Conservation (phyloP, 2,797 vertebrate species). For the Pseudochirops corinnae region DNA sequence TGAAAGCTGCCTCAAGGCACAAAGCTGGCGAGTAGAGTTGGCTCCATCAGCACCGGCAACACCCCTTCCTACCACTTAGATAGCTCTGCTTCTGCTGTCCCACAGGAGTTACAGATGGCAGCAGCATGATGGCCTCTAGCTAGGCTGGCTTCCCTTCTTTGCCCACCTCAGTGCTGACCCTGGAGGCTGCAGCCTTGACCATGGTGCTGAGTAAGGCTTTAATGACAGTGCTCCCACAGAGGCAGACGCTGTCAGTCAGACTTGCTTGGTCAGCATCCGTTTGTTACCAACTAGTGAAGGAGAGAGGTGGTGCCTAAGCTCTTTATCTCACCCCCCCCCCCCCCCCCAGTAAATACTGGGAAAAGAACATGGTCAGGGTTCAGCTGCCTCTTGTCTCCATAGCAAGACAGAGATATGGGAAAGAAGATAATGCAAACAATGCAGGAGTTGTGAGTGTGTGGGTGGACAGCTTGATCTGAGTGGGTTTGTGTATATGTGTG, state of each 20-base stretch:
- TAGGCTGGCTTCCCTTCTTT: neutral
- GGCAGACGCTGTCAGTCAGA: neutral
- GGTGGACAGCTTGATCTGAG: too few species aligned
- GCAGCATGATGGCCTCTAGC: neutral
- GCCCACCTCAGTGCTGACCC: neutral
- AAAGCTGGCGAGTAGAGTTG: neutral
- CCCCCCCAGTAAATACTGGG: neutral
- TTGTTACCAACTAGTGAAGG: neutral
- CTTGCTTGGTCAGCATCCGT: neutral
- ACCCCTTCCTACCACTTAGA: neutral
- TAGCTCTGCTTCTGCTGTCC: neutral
- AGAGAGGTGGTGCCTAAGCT: constrained; percentile 22
- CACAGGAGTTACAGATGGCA: neutral
- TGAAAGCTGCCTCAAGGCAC: neutral
- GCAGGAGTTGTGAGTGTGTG: neutral
- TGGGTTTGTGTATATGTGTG: neutral
- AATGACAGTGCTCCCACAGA: neutral
- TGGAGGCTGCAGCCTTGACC: neutral
- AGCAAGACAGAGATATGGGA: neutral
- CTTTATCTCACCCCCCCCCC: neutral
- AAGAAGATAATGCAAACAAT: neutral
- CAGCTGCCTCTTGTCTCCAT: constrained; percentile 13
- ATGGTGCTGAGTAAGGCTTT: neutral
- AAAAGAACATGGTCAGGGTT: neutral
- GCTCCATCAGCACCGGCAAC: neutral